A percentile compares a stretch with the other conserved stretches of the same genome.
Evolutionary conservation across 2,888 invertebrate genomes (phyloP).

Genomic region (Halictus ligatus): DNA sequence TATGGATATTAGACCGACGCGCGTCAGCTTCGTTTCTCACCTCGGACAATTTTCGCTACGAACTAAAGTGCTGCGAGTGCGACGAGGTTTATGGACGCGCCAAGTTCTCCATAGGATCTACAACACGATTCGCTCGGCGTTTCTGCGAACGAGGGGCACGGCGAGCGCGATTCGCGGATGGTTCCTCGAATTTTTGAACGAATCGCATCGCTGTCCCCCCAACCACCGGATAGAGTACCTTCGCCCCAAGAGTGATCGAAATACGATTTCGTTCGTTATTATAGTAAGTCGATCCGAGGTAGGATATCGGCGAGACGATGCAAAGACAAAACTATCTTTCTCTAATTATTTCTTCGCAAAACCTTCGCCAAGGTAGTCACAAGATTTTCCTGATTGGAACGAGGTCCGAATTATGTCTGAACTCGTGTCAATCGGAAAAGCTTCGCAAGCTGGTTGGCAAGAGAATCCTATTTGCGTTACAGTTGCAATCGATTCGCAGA

Average conservation of each 20-base stretch:
- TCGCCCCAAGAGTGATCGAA: not conserved
- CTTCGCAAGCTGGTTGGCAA: too few species aligned
- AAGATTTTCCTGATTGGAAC: not conserved
- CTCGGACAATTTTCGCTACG: not conserved
- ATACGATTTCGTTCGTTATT: not conserved
- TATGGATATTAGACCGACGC: constrained; percentile 45
- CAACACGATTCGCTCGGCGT: not conserved
- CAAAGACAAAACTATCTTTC: not conserved
- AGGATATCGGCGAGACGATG: not conserved
- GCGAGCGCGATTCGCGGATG: not conserved
- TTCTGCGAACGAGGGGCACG: not conserved
- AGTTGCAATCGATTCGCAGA: too few species aligned
- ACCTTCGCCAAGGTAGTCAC: not conserved
- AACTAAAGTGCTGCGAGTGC: not conserved
- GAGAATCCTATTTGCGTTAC: too few species aligned
- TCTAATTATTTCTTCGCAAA: not conserved
- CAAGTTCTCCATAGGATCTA: not conserved
- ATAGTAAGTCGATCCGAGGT: not conserved
- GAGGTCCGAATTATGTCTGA: not conserved
- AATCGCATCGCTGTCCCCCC: not conserved
- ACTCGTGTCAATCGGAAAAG: not conserved
- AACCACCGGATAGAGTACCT: not conserved
- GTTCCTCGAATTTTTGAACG: not conserved
- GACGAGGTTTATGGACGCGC: constrained; percentile 6
- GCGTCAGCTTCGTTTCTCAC: constrained; percentile 1